phyloP scores from a whole-genome alignment of 2,797 vertebrate genomes.

The Myotis pilosus region DNA sequence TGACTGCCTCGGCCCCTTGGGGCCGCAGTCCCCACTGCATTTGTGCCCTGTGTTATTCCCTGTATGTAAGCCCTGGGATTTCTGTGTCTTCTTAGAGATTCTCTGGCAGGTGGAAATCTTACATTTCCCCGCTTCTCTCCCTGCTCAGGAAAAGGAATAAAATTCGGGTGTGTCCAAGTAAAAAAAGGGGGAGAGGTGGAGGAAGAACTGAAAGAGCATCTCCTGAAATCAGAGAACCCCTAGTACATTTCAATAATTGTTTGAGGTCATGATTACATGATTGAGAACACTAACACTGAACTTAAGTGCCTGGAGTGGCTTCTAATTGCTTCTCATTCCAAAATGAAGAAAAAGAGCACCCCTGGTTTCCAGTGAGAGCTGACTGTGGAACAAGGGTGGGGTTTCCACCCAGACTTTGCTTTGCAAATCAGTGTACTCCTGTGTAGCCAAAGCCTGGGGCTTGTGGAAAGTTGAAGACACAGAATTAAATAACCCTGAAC shows the following conservation, averaged over 20 bases:
- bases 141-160: constrained; percentile 23
- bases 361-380: background rate
- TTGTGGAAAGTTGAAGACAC: background rate
- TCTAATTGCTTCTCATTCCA: background rate
- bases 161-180: background rate
- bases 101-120: background rate
- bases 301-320: background rate
- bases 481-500: background rate
- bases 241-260: background rate
- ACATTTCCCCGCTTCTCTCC: background rate
- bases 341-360: constrained; percentile 14
- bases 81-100: background rate
- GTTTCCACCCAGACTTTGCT: background rate
- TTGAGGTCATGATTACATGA: background rate
- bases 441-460: background rate
- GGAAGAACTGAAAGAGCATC: background rate
- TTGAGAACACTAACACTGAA: background rate
- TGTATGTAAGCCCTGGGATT: background rate
- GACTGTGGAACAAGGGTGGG: background rate
- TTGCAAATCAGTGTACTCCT: background rate
- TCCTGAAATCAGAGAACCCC: background rate
- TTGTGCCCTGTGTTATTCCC: background rate
- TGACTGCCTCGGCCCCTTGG: background rate
- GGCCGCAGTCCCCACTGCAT: background rate
- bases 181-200: background rate